These are phyloP conservation scores for Penaeus chinensis DNA, from an alignment of 1,140 invertebrate genomes.

Conservation along the genomic window DNA sequence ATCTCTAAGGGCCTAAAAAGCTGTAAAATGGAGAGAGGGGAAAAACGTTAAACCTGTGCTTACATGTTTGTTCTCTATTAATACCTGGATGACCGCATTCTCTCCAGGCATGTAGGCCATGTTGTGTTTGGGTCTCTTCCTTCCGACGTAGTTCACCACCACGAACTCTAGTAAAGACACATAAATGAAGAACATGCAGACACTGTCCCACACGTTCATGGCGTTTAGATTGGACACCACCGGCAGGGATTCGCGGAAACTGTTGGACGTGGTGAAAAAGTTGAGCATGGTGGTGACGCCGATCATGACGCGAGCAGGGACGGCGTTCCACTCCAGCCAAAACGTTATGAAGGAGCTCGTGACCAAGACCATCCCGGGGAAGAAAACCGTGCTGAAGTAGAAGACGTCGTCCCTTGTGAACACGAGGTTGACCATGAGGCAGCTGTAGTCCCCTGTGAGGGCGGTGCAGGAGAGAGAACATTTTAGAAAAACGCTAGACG, in stretches of 20 bases:
- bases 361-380: slow-evolving; percentile 93
- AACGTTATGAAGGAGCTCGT: slow-evolving; percentile 95
- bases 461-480: background rate
- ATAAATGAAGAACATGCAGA: slow-evolving; percentile 97
- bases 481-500: background rate
- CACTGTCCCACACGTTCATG: slow-evolving; percentile 96
- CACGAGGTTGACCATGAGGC: slow-evolving; percentile 88
- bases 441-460: slow-evolving; percentile 90
- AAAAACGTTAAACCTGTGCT: slow-evolving; percentile 26
- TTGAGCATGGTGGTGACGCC: slow-evolving; percentile 96
- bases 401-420: slow-evolving; percentile 85
- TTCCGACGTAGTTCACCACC: slow-evolving; percentile 92
- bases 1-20: background rate
- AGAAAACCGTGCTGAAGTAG: slow-evolving; percentile 96
- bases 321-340: slow-evolving; percentile 96
- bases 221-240: slow-evolving; percentile 93
- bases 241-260: slow-evolving; percentile 78
- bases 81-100: slow-evolving; percentile 90
- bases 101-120: slow-evolving; percentile 89
- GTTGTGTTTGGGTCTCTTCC: slow-evolving; percentile 77
- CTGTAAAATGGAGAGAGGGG: slow-evolving; percentile 2
- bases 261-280: slow-evolving; percentile 87
- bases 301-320: slow-evolving; percentile 84
- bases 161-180: slow-evolving; percentile 93
- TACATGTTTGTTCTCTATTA: slow-evolving; percentile 62